Base-by-base conservation (phyloP, 2,113 vertebrate species). In the Sinocyclocheilus anophthalmus region DNA sequence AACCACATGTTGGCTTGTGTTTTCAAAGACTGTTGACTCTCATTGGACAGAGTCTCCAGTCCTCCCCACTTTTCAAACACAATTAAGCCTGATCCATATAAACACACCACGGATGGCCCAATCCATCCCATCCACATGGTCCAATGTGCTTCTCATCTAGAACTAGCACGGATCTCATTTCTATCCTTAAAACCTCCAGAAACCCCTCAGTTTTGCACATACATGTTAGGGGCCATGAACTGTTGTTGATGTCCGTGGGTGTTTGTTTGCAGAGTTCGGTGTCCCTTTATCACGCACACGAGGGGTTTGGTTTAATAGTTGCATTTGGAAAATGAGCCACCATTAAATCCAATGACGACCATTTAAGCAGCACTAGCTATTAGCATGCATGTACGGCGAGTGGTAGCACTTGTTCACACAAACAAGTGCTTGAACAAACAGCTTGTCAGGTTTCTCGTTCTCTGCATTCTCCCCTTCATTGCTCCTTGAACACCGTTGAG, bases 321-420 rank as follows among this genome's bases (percentile, higher is more conserved):
- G 70, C 70, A 88, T 88, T 89, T 92, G 90, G 92, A 90, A 93
- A 94, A 94, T 92, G 90, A 92, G 90, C 90, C 90, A 76, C 90
- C 90, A 95, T 96, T 95, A 95, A 92, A 94, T 93, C 83, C 91
- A 95, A 94, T 95, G 94, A 92, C 91, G 91, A 92, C 92, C 91
- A 95, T 94, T 95, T 94, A 93, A 91, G 88, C 48, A 75, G 78
- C 24, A 30, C 39, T 53, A 20, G 78, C 70, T 72, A 39, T 88
- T 84, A 88, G 55, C 79, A 45, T 86, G 80, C 75, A 61, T 82
- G 69, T 79, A 61, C 81, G 50, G 72, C 78, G 67, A 73, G 77
- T 18, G 78, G 88, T 90, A 67, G 87, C 90, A 90, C 92, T 93
- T 92, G 93, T 91, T 92, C 93, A 93, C 91, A 87, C 90, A 63